Conservation (phyloP, 2,888 invertebrate species). For the Hymenopus coronatus region DNA sequence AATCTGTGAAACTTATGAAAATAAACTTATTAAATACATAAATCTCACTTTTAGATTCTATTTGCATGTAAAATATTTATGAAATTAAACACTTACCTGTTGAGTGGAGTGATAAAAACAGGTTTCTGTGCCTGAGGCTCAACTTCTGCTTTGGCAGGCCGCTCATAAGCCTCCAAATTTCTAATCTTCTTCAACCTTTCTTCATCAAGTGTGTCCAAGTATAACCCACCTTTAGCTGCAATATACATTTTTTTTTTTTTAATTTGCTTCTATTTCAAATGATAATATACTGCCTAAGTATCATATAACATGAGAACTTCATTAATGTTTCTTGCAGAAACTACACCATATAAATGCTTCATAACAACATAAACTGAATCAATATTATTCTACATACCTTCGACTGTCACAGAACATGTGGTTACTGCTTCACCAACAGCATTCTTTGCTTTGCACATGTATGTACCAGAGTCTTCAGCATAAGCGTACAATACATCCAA, state of each 20-base stretch:
- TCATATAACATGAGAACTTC: no score
- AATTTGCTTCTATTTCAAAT: not conserved
- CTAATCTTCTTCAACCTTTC: slow-evolving; percentile 85
- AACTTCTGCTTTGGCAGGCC: slow-evolving; percentile 70
- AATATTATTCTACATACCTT: slow-evolving; percentile 57
- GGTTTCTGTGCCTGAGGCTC: slow-evolving; percentile 79
- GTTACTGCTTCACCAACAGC: slow-evolving; percentile 94
- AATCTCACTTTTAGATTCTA: no score
- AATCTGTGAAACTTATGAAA: no score
- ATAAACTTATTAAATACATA: no score
- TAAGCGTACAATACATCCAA: slow-evolving; percentile 95
- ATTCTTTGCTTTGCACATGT: slow-evolving; percentile 94
- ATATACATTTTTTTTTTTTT: slow-evolving; percentile 33
- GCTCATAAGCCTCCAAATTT: slow-evolving; percentile 77
- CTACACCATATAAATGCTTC: not conserved
- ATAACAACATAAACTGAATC: not conserved
- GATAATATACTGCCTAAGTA: not conserved
- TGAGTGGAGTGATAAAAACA: slow-evolving; percentile 86
- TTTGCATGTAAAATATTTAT: no score
- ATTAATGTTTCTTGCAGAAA: no score
- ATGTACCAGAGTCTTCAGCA: slow-evolving; percentile 94
- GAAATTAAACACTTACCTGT: slow-evolving; percentile 43
- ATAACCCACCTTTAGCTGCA: slow-evolving; percentile 77
- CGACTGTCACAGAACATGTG: slow-evolving; percentile 83
- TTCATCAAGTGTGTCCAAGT: slow-evolving; percentile 86